Percentiles rank a stretch among this genome's conserved stretches.
phyloP scores from a whole-genome alignment of 53 echinoderm and acorn worm species.

The Echinometra lucunter region DNA sequence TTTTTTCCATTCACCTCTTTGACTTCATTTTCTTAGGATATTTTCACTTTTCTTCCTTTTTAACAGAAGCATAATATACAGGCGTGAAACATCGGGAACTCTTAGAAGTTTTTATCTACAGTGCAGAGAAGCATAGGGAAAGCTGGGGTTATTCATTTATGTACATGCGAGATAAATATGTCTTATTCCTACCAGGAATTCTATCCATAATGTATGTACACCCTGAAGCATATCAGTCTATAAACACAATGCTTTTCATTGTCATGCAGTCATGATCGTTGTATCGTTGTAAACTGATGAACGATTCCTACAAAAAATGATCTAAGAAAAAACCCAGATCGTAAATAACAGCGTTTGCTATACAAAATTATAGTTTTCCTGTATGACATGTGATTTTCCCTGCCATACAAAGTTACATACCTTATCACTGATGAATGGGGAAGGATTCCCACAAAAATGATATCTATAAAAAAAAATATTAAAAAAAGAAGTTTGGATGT shows the following conservation, averaged over 20 bases:
- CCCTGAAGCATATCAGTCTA: neutral
- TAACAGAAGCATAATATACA: constrained; percentile 22
- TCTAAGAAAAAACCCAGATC: neutral
- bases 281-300: neutral
- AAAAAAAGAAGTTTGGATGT: neutral
- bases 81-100: neutral
- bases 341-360: neutral
- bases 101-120: neutral
- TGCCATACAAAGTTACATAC: neutral
- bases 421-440: neutral
- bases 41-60: neutral
- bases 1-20: neutral
- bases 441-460: neutral
- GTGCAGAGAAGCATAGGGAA: constrained; percentile 24
- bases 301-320: neutral
- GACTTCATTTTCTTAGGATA: neutral
- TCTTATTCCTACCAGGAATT: neutral
- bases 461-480: neutral
- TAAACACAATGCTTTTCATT: neutral
- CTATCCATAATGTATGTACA: constrained; percentile 5
- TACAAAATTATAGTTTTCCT: neutral
- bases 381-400: neutral
- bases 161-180: neutral
- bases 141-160: neutral
- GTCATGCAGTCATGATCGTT: neutral